Evolutionary conservation across 2,797 vertebrate species (phyloP).

Genomic region (Agapornis canus): DNA sequence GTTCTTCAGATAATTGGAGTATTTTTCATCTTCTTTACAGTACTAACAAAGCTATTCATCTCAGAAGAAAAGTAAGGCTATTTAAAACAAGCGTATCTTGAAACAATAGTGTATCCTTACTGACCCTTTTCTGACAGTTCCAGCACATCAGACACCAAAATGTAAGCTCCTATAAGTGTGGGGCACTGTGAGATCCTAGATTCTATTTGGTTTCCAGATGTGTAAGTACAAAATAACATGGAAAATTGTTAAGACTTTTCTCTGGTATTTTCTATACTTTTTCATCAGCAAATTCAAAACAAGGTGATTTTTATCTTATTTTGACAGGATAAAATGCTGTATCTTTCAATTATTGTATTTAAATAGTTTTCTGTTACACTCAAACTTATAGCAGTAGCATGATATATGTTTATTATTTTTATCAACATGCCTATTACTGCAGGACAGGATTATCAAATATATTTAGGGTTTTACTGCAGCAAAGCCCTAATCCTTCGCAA

Average conservation of each 20-base stretch:
- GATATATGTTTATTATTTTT: neutral
- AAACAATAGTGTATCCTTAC: neutral
- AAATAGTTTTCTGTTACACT: neutral
- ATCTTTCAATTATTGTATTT: neutral
- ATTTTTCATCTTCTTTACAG: neutral
- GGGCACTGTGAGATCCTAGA: neutral
- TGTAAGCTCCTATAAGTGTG: neutral
- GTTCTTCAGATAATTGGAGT: neutral
- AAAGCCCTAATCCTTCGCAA: neutral
- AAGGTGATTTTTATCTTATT: neutral
- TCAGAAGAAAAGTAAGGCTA: neutral
- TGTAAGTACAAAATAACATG: neutral
- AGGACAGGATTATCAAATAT: neutral
- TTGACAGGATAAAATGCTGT: neutral
- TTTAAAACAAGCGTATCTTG: neutral
- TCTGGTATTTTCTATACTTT: neutral
- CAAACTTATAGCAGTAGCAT: neutral
- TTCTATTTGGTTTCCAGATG: neutral
- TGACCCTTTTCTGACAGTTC: neutral
- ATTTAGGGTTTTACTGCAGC: neutral
- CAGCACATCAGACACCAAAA: neutral
- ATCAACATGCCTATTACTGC: neutral
- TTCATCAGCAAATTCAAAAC: neutral
- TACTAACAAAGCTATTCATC: neutral
- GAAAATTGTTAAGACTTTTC: neutral